Evolutionary conservation across 2,888 invertebrate genomes (phyloP).

Genomic region (Amiota minor): DNA sequence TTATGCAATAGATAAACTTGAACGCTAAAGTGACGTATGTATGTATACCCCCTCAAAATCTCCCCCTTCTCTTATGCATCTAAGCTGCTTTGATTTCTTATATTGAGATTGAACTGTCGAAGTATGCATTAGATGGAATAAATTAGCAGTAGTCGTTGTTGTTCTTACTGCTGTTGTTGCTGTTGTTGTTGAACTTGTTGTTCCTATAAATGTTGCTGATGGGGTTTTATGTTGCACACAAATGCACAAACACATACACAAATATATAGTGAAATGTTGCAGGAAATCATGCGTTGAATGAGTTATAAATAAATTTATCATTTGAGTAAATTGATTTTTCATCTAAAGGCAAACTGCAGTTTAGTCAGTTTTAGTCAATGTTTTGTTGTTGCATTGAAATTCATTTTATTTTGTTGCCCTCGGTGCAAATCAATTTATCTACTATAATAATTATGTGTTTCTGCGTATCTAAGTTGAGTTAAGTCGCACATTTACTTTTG

Average conservation of each 20-base stretch:
- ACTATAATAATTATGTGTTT: slow-evolving; percentile 4
- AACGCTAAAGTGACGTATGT: background rate
- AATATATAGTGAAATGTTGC: too few relatives aligned
- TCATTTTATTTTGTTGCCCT: background rate
- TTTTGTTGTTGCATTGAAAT: too few relatives aligned
- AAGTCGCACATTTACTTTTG: background rate
- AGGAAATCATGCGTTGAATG: slow-evolving; percentile 1
- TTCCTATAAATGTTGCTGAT: background rate
- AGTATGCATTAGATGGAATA: slow-evolving; percentile 35
- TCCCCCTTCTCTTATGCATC: too few relatives aligned
- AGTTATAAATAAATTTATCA: background rate
- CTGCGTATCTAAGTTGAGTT: background rate
- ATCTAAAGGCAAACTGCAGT: slow-evolving; percentile 16
- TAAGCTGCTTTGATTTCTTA: too few relatives aligned
- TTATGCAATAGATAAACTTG: slow-evolving; percentile 55
- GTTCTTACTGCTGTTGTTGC: background rate
- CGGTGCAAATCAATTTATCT: background rate
- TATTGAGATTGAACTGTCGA: slow-evolving; percentile 22
- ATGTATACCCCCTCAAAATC: background rate
- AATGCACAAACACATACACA: too few relatives aligned
- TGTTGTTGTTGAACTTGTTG: background rate
- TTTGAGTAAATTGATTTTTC: slow-evolving; percentile 8
- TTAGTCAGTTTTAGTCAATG: background rate
- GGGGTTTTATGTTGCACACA: too few relatives aligned
- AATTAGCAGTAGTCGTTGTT: slow-evolving; percentile 28